These are phyloP conservation scores for Mythimna ferrago DNA, from an alignment of 2,888 invertebrate species.

Conservation along the genomic window DNA sequence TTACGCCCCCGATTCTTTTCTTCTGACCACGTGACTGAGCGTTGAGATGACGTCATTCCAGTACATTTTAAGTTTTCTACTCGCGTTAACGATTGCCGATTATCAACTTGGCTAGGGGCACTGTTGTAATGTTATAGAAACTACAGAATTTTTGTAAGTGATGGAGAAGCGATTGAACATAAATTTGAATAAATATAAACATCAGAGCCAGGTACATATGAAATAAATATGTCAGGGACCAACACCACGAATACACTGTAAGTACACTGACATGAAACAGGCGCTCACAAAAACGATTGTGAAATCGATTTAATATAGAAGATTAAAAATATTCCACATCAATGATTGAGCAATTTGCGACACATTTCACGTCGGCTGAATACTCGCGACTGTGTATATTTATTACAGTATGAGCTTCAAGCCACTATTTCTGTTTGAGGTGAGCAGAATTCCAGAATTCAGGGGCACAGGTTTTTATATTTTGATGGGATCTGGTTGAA, in stretches of 20 bases:
- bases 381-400: slow-evolving; percentile 8
- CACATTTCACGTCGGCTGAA: slow-evolving; percentile 57
- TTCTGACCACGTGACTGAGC: no score
- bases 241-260: slow-evolving; percentile 37
- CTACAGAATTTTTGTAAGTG: no score
- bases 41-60: no score
- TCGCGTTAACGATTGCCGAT: no score
- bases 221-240: slow-evolving; percentile 55
- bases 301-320: slow-evolving; percentile 68
- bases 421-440: not conserved
- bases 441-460: not conserved
- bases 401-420: not conserved
- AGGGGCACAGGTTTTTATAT: no score
- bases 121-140: no score
- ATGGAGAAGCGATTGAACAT: not conserved
- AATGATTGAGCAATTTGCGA: slow-evolving; percentile 67
- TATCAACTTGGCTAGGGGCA: no score
- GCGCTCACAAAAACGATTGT: slow-evolving; percentile 66
- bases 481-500: no score
- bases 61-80: no score
- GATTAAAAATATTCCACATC: slow-evolving; percentile 67
- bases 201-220: slow-evolving; percentile 12
- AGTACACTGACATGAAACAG: slow-evolving; percentile 68
- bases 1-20: no score
- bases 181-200: slow-evolving; percentile 4